Evolutionary conservation across 92 coral and sea anemone genomes (phyloP), one percentile per base, ranked within the genome.

Genomic region (Phenganax stokvisi): DNA sequence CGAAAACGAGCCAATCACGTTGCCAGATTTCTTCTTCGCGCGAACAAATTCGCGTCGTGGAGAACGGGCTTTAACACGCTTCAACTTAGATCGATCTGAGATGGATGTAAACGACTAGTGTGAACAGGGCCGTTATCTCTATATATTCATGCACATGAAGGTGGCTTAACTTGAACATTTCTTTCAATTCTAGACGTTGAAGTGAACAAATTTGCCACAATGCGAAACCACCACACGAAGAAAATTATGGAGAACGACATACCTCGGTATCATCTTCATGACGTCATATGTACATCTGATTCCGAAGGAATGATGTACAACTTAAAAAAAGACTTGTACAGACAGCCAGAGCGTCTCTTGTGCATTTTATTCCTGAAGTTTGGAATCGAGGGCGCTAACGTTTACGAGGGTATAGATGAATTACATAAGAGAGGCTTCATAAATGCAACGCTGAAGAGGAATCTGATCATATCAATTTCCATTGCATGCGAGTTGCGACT

Each of bases 251-350:
- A 17, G 47, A 64, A 64, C 37, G 70, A 64, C 70, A 25, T 64
- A 11, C 70, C 70, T 25, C 31, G 31, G 37, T 64, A 64, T 64
- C 70, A 64, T 64, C 47, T 64, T 17, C 70, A 64, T 25, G 70
- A 64, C 12, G 70, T 64, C 37, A 17, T 64, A 10, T 64, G 70
- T 64, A 64, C 70, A 4, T 64, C 70, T 17, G 70, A 64, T 25
- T 6, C 70, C 4, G 70, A 64, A 25, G 70, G 70, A 7, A 64
- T 64, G 70, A 64, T 64, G 8, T 64, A 64, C 70, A n/a, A 64
- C 70, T 31, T 64, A 7, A 64, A 64, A 25, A 64, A 4, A 64
- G 70, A 64, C 30, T 3, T 64, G 20, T 64, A 64, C 70, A 64
- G 70, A 25, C 70, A 64, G 70, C 70, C 70, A 17, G 70, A 64